Evolutionary conservation across 2,113 vertebrate species (phyloP), one percentile per base, ranked within the genome.

Genomic region (Hyla sarda): DNA sequence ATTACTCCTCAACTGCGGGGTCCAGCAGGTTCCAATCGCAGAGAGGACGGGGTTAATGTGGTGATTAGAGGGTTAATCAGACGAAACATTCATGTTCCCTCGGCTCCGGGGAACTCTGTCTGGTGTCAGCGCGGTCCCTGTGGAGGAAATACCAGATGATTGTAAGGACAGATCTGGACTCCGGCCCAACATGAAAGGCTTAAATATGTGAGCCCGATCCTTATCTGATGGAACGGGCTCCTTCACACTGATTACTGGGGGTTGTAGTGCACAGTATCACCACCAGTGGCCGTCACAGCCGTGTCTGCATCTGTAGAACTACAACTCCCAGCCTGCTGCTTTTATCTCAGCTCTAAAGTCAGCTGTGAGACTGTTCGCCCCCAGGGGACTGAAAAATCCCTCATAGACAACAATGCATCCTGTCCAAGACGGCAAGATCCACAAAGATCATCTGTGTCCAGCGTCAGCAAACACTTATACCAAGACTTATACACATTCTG

Each of bases 111-210:
- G 67, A 58, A 37, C 28, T 37, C 4, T 34, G 34, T 56, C 30
- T 74, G 82, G 23, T 50, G 82, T 83, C 67, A 12, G 16, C 14
- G 23, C 30, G 60, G 79, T n/a, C 58, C 21, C 45, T 37, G 25
- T 5, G 25, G 72, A 75, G 69, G 82, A 84, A 76, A 84, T 84
- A 28, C 82, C 82, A 50, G 56, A 76, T 76, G 54, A 84, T 75
- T 62, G 71, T 50, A 13, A 28, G 52, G 34, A 37, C 14, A 28
- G 60, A 67, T 82, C 65, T 83, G 82, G 82, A 83, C 4, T 23
- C 14, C 13, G 23, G 67, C 50, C 69, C 69, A 30, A 72, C 65
- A 37, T 52, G 25, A 69, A 71, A 82, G 47, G 0, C 45, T 37
- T 11, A 71, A 23, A 30, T 23, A 56, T 83, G 69, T 32, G 34